phyloP scores from a whole-genome alignment of 2,888 invertebrate genomes.

The Entomobrya proxima region DNA sequence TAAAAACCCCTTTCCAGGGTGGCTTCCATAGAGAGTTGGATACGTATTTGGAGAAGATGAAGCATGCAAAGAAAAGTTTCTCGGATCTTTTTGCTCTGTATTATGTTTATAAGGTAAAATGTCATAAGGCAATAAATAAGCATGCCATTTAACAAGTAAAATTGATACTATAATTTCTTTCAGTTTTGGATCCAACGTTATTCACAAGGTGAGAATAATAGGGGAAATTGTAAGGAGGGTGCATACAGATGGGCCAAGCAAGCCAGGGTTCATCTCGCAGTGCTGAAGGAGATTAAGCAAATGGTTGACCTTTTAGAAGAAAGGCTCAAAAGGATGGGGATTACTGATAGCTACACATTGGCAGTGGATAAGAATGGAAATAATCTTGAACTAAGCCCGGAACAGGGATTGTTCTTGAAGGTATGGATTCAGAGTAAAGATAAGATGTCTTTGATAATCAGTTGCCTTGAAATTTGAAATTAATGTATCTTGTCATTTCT shows the following conservation, averaged over 20 bases:
- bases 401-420: conserved; percentile 72
- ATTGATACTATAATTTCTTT: conserved; percentile 19
- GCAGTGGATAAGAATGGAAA: conserved; percentile 2
- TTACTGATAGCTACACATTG: conserved; percentile 22
- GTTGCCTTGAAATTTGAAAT: too few relatives aligned
- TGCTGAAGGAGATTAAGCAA: conserved; percentile 82
- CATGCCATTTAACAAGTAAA: background rate
- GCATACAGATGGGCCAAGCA: conserved; percentile 66
- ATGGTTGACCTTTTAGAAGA: conserved; percentile 84
- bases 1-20: conserved; percentile 87
- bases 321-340: conserved; percentile 79
- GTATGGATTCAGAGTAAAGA: too few relatives aligned
- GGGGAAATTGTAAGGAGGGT: background rate
- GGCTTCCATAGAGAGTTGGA: conserved; percentile 84
- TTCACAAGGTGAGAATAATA: conserved; percentile 16
- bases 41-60: conserved; percentile 85
- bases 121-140: background rate
- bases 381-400: conserved; percentile 60
- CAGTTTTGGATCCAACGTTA: conserved; percentile 60
- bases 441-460: too few relatives aligned
- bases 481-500: conserved; percentile 48
- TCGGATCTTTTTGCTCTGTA: conserved; percentile 91
- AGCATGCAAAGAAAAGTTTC: conserved; percentile 89
- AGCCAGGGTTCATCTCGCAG: conserved; percentile 66
- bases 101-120: conserved; percentile 87